Conservation (phyloP, 2,888 invertebrate genomes). For the Aricia artaxerxes region DNA sequence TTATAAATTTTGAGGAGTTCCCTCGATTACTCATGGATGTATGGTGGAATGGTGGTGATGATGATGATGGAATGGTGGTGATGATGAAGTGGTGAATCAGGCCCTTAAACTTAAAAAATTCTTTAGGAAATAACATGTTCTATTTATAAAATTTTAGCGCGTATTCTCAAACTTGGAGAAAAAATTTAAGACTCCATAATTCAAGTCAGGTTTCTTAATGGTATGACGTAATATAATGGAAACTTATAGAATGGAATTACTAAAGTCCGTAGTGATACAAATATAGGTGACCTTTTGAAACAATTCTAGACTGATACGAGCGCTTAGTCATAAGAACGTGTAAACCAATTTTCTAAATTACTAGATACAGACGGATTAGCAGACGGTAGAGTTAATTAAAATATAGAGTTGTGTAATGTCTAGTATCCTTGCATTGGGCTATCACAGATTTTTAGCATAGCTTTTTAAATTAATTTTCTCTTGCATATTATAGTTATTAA, state of each 20-base stretch:
- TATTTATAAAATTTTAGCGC: background rate
- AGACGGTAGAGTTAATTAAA: background rate
- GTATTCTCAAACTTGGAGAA: background rate
- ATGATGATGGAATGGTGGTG: no score
- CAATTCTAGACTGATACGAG: background rate
- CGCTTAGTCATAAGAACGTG: conserved; percentile 7
- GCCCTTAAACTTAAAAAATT: no score
- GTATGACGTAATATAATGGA: conserved; percentile 7
- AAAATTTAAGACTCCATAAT: background rate
- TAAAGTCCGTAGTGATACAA: conserved; percentile 2
- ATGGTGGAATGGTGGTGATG: no score
- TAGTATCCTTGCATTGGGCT: no score
- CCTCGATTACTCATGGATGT: no score
- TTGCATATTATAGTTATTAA: no score
- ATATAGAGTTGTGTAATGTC: no score
- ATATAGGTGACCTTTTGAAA: background rate
- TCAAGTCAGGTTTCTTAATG: background rate
- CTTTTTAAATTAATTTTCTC: no score
- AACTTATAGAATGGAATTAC: conserved; percentile 3
- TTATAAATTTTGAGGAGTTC: no score
- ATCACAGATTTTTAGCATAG: no score
- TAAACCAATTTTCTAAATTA: conserved; percentile 9
- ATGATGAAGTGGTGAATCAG: no score
- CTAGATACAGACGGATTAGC: background rate
- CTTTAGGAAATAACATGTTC: no score